Percentiles rank a stretch among this genome's conserved stretches.
These are phyloP conservation scores for Ricordea florida DNA, from an alignment of 92 coral and sea anemone species.

Conservation along the genomic window DNA sequence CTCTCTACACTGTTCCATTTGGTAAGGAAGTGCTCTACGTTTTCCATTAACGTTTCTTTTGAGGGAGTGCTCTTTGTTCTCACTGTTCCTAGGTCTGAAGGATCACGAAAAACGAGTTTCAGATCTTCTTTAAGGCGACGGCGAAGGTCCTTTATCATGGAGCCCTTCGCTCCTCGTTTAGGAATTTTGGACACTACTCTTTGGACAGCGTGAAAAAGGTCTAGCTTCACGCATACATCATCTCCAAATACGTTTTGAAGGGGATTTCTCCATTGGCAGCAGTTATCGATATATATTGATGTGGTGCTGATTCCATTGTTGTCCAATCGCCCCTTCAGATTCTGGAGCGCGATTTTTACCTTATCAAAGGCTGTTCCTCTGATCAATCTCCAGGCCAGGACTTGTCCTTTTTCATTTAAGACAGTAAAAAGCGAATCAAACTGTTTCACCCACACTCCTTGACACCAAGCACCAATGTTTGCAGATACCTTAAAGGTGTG, in stretches of 20 bases:
- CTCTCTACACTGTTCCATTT: conserved; percentile 10
- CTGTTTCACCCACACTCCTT: conserved; percentile 33
- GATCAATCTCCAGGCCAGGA: conserved; percentile 48
- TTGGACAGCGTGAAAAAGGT: conserved; percentile 43
- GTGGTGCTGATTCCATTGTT: background rate
- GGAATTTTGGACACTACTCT: conserved; percentile 13
- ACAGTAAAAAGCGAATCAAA: conserved; percentile 50
- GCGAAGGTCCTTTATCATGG: background rate
- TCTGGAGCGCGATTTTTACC: conserved; percentile 9
- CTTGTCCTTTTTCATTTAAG: conserved; percentile 54
- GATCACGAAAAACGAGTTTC: background rate
- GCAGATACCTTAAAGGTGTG: conserved; percentile 45
- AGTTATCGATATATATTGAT: conserved; percentile 44
- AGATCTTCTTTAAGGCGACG: background rate
- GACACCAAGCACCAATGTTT: conserved; percentile 40
- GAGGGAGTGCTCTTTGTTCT: conserved; percentile 28
- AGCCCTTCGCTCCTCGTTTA: background rate
- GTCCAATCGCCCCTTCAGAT: conserved; percentile 12
- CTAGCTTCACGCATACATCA: conserved; percentile 16
- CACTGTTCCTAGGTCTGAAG: conserved; percentile 10
- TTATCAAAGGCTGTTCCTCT: conserved; percentile 32
- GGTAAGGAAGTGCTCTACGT: conserved; percentile 6
- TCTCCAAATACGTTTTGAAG: conserved; percentile 27
- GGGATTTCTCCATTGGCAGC: conserved; percentile 30
- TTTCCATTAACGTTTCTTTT: conserved; percentile 20